Evolutionary conservation across 2,888 invertebrate species (phyloP).

Genomic region (Charanyca ferruginea): DNA sequence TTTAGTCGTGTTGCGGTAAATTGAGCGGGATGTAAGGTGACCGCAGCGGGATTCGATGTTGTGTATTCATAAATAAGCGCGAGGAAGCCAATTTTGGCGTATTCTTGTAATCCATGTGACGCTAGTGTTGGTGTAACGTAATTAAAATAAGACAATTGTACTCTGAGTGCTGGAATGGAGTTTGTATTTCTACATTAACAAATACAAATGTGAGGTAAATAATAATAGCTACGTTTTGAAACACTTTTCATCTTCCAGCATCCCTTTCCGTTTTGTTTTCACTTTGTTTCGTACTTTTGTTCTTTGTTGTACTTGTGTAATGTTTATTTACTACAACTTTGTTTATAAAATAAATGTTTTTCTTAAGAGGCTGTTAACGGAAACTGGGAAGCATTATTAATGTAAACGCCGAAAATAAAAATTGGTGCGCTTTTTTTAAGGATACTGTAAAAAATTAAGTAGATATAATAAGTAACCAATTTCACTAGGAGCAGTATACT

Average conservation of each 20-base stretch:
- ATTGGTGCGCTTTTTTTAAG: slow-evolving; percentile 1
- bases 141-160: slow-evolving; percentile 76
- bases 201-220: slow-evolving; percentile 73
- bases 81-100: slow-evolving; percentile 64
- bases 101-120: slow-evolving; percentile 76
- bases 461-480: not conserved
- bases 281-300: slow-evolving; percentile 39
- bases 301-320: slow-evolving; percentile 46
- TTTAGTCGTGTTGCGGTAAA: slow-evolving; percentile 75
- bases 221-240: slow-evolving; percentile 30
- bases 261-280: slow-evolving; percentile 33
- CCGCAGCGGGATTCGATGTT: slow-evolving; percentile 64
- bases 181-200: slow-evolving; percentile 66
- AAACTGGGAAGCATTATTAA: not conserved
- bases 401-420: not conserved
- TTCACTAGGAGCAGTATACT: not conserved
- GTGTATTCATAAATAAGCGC: slow-evolving; percentile 69
- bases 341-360: slow-evolving; percentile 38
- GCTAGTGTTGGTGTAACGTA: slow-evolving; percentile 79
- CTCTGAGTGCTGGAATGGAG: slow-evolving; percentile 79
- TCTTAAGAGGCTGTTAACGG: not conserved
- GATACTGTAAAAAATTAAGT: not conserved
- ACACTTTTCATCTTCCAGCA: slow-evolving; percentile 39
- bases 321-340: slow-evolving; percentile 43
- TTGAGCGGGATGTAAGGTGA: slow-evolving; percentile 71